These are phyloP conservation scores for Girardinus metallicus DNA, from an alignment of 2,797 vertebrate genomes.

Conservation along the genomic window DNA sequence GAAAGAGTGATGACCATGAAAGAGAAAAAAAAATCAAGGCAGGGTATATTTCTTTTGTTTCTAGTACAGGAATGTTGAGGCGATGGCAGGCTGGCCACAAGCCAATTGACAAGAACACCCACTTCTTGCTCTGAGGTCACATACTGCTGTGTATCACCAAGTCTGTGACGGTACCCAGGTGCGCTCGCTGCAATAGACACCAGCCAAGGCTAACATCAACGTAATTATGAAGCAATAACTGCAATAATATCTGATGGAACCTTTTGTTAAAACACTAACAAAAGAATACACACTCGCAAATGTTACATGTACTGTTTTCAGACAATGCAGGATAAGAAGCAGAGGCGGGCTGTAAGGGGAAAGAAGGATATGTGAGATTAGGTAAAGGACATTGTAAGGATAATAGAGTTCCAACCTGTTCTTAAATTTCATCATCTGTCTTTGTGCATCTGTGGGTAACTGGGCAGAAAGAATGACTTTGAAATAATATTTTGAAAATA, in stretches of 20 bases:
- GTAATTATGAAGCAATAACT: slow-evolving; percentile 78
- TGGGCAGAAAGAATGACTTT: slow-evolving; percentile 84
- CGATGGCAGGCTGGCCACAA: slow-evolving; percentile 52
- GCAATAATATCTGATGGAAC: slow-evolving; percentile 74
- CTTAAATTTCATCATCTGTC: slow-evolving; percentile 45
- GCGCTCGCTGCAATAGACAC: slow-evolving; percentile 58
- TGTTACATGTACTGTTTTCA: slow-evolving; percentile 61
- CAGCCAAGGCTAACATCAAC: slow-evolving; percentile 66
- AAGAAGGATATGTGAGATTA: slow-evolving; percentile 16
- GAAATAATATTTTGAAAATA: slow-evolving; percentile 86
- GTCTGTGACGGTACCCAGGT: slow-evolving; percentile 54
- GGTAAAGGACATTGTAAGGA: slow-evolving; percentile 20
- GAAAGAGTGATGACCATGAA: slow-evolving; percentile 24
- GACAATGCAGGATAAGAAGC: slow-evolving; percentile 40
- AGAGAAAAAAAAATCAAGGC: slow-evolving; percentile 21
- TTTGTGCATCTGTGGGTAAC: slow-evolving; percentile 50
- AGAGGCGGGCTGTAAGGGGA: not conserved
- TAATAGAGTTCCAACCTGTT: slow-evolving; percentile 33
- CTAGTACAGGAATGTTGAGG: slow-evolving; percentile 52
- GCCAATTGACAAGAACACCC: slow-evolving; percentile 58
- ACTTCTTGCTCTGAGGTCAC: slow-evolving; percentile 60
- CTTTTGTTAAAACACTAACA: slow-evolving; percentile 64
- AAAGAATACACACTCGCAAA: slow-evolving; percentile 55
- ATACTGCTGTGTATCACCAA: slow-evolving; percentile 48
- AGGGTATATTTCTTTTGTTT: not conserved